phyloP scores from a whole-genome alignment of 2,888 invertebrate species.

The Terebella lapidaria region DNA sequence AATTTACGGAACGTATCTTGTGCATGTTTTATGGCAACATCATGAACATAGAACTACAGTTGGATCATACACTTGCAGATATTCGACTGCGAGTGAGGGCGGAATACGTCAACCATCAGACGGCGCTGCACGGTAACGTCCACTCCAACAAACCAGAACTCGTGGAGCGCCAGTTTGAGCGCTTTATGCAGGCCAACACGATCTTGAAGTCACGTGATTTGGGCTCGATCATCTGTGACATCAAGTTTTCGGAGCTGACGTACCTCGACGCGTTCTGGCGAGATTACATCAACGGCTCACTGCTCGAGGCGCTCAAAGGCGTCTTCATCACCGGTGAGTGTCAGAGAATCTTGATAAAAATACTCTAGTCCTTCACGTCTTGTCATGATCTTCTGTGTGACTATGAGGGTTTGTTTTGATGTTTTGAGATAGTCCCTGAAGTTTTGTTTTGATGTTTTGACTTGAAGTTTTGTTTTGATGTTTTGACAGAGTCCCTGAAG shows the following conservation, averaged over 20 bases:
- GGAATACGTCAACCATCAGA: conserved; percentile 40
- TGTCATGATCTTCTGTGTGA: too few relatives aligned
- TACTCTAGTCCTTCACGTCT: too few relatives aligned
- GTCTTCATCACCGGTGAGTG: conserved; percentile 39
- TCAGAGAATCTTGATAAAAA: too few relatives aligned
- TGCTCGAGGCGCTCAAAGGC: conserved; percentile 45
- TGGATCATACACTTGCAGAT: conserved; percentile 28
- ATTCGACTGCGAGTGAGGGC: conserved; percentile 42
- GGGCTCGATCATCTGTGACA: conserved; percentile 48
- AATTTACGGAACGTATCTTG: background rate
- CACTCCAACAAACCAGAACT: conserved; percentile 39
- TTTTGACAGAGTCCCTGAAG: too few relatives aligned
- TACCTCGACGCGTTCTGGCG: conserved; percentile 52
- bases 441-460: too few relatives aligned
- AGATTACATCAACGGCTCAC: conserved; percentile 47
- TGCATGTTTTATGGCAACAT: background rate
- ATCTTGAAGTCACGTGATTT: conserved; percentile 46
- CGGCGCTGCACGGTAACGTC: conserved; percentile 37
- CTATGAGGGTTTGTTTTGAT: too few relatives aligned
- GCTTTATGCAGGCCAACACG: conserved; percentile 43
- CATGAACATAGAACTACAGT: background rate
- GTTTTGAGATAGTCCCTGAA: too few relatives aligned
- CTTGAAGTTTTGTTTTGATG: too few relatives aligned
- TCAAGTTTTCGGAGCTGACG: conserved; percentile 47
- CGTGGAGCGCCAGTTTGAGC: conserved; percentile 42